Base-by-base conservation (phyloP, 1,140 invertebrate genomes). In the Megathymus violae region DNA sequence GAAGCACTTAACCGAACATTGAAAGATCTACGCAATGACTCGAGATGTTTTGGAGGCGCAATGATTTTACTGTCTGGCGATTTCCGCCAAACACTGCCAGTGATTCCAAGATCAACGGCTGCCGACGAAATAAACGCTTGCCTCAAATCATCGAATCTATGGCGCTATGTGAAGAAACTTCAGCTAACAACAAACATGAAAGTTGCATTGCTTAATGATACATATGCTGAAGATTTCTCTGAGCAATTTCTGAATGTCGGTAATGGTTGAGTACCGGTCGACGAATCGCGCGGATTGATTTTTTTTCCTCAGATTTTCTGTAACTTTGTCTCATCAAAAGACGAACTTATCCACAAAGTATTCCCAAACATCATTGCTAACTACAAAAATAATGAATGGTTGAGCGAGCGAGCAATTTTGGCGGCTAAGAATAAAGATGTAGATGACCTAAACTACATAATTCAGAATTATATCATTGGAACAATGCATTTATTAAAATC, bases 51-150 rank as follows among this genome's bases (percentile, higher is more conserved):
- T 71, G 65, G 62, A 43, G 64, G 76, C 59, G 61, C 68, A 43
- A 71, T 86, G 19, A 62, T 93, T 69, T 54, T 92, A 50, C 69
- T 91, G 13, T 69, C 85, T 62, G 91, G 91, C 17, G 90, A 93
- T 87, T 93, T 93, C 72, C 70, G 89, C n/a, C 89, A 93, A 82
- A 92, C 68, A 58, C 68, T 93, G 47, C 88, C 91, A 64, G 82
- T 93, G 11, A 84, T 92, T 69, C 68, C 74, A 59, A 72, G 84
- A 80, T 83, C 73, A 65, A 92, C 87, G 14, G 64, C 72, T 68
- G 88, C 85, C 50, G 83, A 93, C 71, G 83, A 92, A 88, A 44
- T 92, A 44, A 90, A 81, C 63, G 70, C 74, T 62, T 81, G 71
- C 52, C 67, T 78, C 46, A 76, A 76, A 88, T 70, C 70, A 59